Evolutionary conservation across 2,888 invertebrate species (phyloP), one percentile per base, ranked within the genome.

Genomic region (Mythimna albipuncta): DNA sequence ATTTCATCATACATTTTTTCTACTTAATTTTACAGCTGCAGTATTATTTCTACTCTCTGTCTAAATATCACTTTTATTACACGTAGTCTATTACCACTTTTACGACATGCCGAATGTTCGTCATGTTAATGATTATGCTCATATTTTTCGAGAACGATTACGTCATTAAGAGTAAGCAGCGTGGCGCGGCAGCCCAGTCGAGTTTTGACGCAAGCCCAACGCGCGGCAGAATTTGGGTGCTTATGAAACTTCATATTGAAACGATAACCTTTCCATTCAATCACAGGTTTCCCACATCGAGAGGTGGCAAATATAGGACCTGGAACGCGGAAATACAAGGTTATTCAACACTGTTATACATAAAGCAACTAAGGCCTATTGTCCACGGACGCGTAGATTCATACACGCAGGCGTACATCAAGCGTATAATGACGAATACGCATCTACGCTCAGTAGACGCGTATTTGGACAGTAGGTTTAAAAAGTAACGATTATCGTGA

Each of bases 281-380:
- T 85, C 0, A 91, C 91, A 0, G 90, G 92, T 6, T 83, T 82
- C 2, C 86, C 83, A 16, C 57, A 78, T 2, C 84, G 77, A 50
- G 72, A 79, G 7, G 16, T n/a, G n/a, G 63, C 13, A 59, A 77
- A 74, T 13, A 57, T n/a, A 13, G 73, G 70, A 26, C 44, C 83
- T 82, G 79, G 21, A 77, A 82, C 5, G 26, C 13, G 7, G 10
- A 26, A 59, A 5, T 21, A 19, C n/a, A 32, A 32, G 44, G 10
- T n/a, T 11, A 32, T 32, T 32, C 5, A 32, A 52, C 16, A 62
- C 26, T 44, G 2, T 13, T n/a, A 52, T 52, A 66, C 52, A n/a
- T 52, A 11, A 16, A 5, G 44, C 35, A n/a, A 52, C 9, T n/a
- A n/a, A 6, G 47, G 47, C 10, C 41, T 10, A 10, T 9, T 41